Percentiles rank a stretch among this genome's conserved stretches.
These are phyloP conservation scores for Neodon shergylaensis DNA, from an alignment of 2,113 vertebrate genomes.

Conservation along the genomic window DNA sequence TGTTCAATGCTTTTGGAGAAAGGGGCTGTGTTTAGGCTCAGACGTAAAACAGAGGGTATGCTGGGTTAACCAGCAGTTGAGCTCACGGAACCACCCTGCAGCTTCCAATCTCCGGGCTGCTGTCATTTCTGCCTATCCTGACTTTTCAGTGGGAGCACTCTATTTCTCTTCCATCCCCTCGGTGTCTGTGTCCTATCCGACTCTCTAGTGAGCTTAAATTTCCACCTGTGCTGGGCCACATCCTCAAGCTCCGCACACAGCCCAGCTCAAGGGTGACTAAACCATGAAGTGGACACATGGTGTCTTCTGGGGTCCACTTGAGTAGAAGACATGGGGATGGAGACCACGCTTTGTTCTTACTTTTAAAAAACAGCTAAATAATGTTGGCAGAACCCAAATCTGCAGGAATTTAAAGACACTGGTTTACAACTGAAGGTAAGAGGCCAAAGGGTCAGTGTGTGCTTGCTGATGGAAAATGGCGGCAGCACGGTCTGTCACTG, in stretches of 20 bases:
- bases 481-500: accelerated
- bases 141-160: background rate
- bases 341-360: background rate
- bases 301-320: background rate
- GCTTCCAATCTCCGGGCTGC: background rate
- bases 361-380: background rate
- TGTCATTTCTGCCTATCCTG: background rate
- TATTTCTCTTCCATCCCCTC: background rate
- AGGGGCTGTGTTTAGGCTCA: slow-evolving; percentile 43
- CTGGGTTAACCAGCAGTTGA: slow-evolving; percentile 47
- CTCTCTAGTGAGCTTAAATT: background rate
- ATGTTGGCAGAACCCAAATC: background rate
- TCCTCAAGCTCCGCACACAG: background rate
- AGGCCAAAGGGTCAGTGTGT: background rate
- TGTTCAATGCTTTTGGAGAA: background rate
- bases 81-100: background rate
- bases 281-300: background rate
- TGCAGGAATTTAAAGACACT: background rate
- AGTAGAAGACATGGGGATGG: background rate
- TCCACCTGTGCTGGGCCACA: background rate
- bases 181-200: background rate
- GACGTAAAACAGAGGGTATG: slow-evolving; percentile 20
- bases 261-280: background rate
- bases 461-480: accelerated
- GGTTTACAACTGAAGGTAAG: background rate